phyloP scores from a whole-genome alignment of 92 coral and sea anemone species.

The Heteractis magnifica region DNA sequence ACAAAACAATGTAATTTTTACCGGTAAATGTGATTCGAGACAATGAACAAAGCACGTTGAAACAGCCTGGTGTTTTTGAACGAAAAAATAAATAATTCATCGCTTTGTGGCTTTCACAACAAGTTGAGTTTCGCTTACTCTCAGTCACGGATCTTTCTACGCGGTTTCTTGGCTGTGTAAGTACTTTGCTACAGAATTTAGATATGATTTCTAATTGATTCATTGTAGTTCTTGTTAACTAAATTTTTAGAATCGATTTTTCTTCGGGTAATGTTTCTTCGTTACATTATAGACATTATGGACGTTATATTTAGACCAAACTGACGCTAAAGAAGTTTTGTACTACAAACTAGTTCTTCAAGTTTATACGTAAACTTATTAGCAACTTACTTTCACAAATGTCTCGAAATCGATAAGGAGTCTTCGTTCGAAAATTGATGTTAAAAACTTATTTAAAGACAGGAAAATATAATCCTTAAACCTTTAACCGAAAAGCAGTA shows the following conservation, averaged over 20 bases:
- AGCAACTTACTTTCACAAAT: not conserved
- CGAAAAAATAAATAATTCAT: conserved; percentile 11
- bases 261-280: not conserved
- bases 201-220: not conserved
- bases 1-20: not conserved
- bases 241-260: not conserved
- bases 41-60: conserved; percentile 5
- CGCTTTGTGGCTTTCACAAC: conserved; percentile 20
- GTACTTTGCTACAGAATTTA: not conserved
- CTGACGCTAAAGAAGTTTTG: not conserved
- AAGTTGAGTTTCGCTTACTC: not conserved
- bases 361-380: not conserved
- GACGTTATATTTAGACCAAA: not conserved
- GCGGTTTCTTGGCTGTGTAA: not conserved
- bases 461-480: not conserved
- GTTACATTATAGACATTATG: not conserved
- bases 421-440: not conserved
- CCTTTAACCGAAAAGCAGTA: not conserved
- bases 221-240: not conserved
- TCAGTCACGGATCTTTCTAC: not conserved
- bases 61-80: not conserved
- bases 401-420: not conserved
- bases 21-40: not conserved
- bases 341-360: not conserved
- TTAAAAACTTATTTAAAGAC: not conserved